Evolutionary conservation across 2,113 vertebrate genomes (phyloP), one percentile per base, ranked within the genome.

Genomic region (Todiramphus saurophagus): DNA sequence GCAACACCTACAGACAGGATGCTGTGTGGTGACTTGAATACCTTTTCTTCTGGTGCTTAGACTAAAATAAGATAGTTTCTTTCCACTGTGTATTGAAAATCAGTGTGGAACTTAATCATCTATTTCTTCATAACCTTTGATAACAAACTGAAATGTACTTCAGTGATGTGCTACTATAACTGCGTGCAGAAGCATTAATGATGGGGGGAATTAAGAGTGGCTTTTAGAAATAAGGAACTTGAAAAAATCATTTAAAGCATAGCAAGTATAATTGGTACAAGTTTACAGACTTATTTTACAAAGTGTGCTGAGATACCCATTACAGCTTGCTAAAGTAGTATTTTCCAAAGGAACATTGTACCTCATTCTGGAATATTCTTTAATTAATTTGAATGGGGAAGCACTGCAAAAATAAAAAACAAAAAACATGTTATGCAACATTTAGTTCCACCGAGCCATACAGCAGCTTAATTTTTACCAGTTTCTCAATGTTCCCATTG

Each of bases 381-480:
- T 97, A 97, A 96, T 97, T 96, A 96, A 96, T 97, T 94, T 87
- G 89, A 95, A 96, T 50, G 64, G 74, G 72, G 59, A 94, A 96
- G 74, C 70, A 51, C 50, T 69, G 77, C 51, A 94, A 94, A 96
- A 94, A 94, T 87, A 93, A 91, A 95, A 90, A 94, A 63, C n/a
- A 70, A 78, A 91, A 72, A 95, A 85, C 68, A 46, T 37, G 83
- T 91, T 89, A 95, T 83, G 96, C 96, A 96, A 96, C 95, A 94
- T 97, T 97, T 95, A 93, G 58, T 77, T 95, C 79, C 92, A 95
- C 82, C 80, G 93, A 97, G 87, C 92, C 96, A 90, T 95, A 82
- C 46, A 94, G 73, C 35, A 83, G 74, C 80, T 69, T 88, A 75
- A 89, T 96, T 97, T 97, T 96, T 91, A 94, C 86, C 91, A 89